These are phyloP conservation scores for Apotomis betuletana DNA, from an alignment of 2,888 invertebrate genomes.

Conservation along the genomic window DNA sequence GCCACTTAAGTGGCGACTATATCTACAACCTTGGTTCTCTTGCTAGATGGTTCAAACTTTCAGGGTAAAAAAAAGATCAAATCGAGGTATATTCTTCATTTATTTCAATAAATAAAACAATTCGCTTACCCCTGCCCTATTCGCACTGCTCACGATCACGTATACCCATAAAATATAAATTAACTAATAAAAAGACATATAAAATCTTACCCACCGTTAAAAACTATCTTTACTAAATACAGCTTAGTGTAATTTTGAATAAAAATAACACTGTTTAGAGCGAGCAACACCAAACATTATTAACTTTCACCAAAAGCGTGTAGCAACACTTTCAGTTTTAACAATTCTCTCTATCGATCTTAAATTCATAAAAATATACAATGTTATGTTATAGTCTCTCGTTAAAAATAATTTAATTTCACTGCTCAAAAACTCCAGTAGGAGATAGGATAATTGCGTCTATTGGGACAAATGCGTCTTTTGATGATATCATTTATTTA, in stretches of 20 bases:
- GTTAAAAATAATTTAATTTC: too few relatives aligned
- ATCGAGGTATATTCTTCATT: neutral
- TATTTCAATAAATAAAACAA: constrained; percentile 34
- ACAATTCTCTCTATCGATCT: neutral
- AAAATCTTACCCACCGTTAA: constrained; percentile 26
- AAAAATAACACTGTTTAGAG: constrained; percentile 12
- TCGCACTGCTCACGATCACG: constrained; percentile 29
- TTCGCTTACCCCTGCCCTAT: constrained; percentile 22
- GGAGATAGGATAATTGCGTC: too few relatives aligned
- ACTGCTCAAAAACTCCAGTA: too few relatives aligned
- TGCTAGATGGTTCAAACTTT: neutral
- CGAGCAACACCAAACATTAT: neutral
- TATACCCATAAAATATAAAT: constrained; percentile 38
- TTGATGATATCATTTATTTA: too few relatives aligned
- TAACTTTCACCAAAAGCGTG: neutral
- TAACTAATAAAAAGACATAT: constrained; percentile 30
- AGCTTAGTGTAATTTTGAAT: constrained; percentile 23
- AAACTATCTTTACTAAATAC: constrained; percentile 26
- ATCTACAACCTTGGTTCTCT: too few relatives aligned
- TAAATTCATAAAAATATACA: too few relatives aligned
- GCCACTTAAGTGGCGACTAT: too few relatives aligned
- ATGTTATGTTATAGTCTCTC: too few relatives aligned
- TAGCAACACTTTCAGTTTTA: neutral
- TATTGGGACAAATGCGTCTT: too few relatives aligned
- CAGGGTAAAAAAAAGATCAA: neutral